A percentile compares a stretch with the other conserved stretches of the same genome.
Evolutionary conservation across 2,888 invertebrate species (phyloP).

Genomic region (Escarpia spicata): DNA sequence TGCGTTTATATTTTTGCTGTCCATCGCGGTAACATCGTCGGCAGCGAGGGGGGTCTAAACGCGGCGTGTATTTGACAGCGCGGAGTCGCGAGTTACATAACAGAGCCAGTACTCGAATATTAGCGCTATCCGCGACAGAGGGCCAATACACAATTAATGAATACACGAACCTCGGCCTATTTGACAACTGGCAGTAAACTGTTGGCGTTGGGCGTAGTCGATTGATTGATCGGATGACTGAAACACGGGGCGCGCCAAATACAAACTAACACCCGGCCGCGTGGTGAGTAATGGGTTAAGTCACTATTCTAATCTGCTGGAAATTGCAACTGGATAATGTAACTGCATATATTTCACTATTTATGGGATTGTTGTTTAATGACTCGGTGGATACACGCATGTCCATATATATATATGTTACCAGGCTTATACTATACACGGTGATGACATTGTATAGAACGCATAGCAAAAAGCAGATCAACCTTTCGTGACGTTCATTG

Average conservation of each 20-base stretch:
- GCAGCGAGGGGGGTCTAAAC: background rate
- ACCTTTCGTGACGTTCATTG: background rate
- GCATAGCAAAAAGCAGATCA: background rate
- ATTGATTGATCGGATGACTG: background rate
- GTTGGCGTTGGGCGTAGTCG: background rate
- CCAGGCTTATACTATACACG: background rate
- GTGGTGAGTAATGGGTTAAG: background rate
- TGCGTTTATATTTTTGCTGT: no score
- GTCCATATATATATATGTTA: background rate
- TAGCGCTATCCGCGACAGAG: background rate
- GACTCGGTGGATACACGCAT: background rate
- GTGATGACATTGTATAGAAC: background rate
- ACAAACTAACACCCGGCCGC: background rate
- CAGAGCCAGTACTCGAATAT: background rate
- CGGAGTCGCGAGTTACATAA: background rate
- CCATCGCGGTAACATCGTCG: background rate
- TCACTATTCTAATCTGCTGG: background rate
- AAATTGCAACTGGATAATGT: background rate
- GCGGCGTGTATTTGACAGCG: background rate
- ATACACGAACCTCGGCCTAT: background rate
- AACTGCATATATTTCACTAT: background rate
- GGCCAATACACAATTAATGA: constrained; percentile 16
- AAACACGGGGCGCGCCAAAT: background rate
- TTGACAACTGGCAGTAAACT: background rate
- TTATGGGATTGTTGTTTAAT: background rate